Base-by-base conservation (phyloP, 2,113 vertebrate genomes). In the Zootoca vivipara region DNA sequence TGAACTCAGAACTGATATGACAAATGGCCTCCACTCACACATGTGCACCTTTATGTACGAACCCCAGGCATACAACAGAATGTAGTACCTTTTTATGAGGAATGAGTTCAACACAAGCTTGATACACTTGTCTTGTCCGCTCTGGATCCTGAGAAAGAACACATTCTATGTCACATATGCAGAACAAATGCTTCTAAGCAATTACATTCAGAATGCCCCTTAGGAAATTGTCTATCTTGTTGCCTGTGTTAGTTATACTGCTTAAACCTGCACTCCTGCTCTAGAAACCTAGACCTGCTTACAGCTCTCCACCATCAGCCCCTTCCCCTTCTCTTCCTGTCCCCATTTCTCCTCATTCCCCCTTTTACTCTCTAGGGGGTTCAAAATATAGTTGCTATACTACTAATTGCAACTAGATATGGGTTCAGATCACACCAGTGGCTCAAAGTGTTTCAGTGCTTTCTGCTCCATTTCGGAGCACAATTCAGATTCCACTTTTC, bases 61-160 rank as follows among this genome's bases (percentile, higher is more conserved):
- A 16, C 2, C n/a, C 3, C 46, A 73, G 20, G 65, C 13, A 28
- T 74, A 38, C 3, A 24, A 35, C 1, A 93, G 24, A 2, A 94
- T 52, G 40, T 84, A 1, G 40, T 98, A 99, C 99, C 98, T 99
- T 99, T 95, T 99, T 99, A 94, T 99, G 99, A 24, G 99, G 99
- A 93, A 99, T 97, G 89, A 99, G 97, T 84, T 99, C 98, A 58
- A 99, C 85, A 92, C 98, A 99, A 0, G 98, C 98, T 95, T 98
- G 98, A 90, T 99, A 99, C 16, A 99, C 98, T 93, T 99, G 98
- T 83, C 98, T 97, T 13, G 99, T 99, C 87, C 97, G 97, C 77
- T 99, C 99, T 0, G 97, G 94, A 89, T 99, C 98, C 99, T 99
- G 90, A 3, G 85, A 92, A 7, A 81, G 88, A 42, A 81, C 24